Evolutionary conservation across 2,888 invertebrate genomes (phyloP), one percentile per base, ranked within the genome.

Genomic region (Diaphora mendica): DNA sequence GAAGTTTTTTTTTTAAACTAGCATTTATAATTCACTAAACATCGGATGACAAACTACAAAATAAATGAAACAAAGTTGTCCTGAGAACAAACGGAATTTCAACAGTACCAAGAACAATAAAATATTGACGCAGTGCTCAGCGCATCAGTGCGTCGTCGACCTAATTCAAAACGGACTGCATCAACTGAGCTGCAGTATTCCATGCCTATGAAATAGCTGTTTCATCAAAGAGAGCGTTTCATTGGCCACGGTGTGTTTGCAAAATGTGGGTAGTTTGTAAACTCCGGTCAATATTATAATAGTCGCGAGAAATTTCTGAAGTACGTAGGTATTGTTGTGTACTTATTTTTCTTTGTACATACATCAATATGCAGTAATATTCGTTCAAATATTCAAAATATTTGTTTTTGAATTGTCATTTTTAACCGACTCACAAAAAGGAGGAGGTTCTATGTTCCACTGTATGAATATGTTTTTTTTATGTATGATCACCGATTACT

Each of bases 131-230:
- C 77, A 72, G 77, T 72, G 65, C 51, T 64, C 13, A 72, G 71
- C 44, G 64, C 65, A 26, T 20, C 80, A 74, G 68, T 73, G 70
- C 55, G 66, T 70, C 64, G 26, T 15, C 70, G 78, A 80, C 82
- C 81, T 68, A 80, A 77, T 82, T 82, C 51, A 23, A 75, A 75
- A 65, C 71, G 48, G 71, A 42, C 74, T 71, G 66, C 72, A 68
- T 75, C 78, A 82, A 78, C 76, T 70, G 26, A 23, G 26, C 71
- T 73, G 69, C 73, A 70, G 64, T 69, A 26, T 69, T 73, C 55
- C 73, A 69, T 73, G 69, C 42, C 65, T 70, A 68, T 73, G 39
- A 66, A 73, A 73, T 59, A 66, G 62, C 55, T 59, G 30, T 64
- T 68, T 64, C 72, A 72, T 72, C 72, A 51, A 64, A 68, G 62